These are phyloP conservation scores for Psittacula derbiana DNA, from an alignment of 2,797 vertebrate genomes.

Conservation along the genomic window DNA sequence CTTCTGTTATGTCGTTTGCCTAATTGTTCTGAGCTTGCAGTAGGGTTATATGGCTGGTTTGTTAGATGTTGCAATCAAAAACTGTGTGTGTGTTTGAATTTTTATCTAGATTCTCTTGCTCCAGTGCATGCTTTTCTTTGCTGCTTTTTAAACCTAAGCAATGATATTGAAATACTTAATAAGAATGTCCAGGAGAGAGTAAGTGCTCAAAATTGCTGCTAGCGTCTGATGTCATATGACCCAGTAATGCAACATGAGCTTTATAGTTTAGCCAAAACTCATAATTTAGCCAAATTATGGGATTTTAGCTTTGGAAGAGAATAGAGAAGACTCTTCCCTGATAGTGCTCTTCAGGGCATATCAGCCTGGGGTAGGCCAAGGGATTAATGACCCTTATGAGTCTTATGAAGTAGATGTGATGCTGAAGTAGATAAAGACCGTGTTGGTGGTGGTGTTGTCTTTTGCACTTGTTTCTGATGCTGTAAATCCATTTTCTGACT, in stretches of 20 bases:
- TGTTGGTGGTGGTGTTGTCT: background rate
- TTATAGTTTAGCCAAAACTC: background rate
- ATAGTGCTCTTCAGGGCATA: background rate
- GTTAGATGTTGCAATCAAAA: background rate
- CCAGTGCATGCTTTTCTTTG: background rate
- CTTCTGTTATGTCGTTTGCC: background rate
- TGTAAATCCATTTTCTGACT: background rate
- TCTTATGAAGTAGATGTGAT: background rate
- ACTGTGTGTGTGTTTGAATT: background rate
- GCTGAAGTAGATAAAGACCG: background rate
- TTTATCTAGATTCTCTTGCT: background rate
- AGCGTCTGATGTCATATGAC: background rate
- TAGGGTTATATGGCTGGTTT: background rate
- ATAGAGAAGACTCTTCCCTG: background rate
- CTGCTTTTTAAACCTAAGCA: background rate
- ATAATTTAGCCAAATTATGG: background rate
- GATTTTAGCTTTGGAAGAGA: background rate
- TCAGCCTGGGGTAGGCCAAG: background rate
- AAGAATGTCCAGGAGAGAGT: background rate
- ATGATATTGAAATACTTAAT: background rate
- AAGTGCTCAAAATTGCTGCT: background rate
- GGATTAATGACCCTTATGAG: background rate
- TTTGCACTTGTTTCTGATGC: background rate
- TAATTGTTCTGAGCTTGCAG: background rate
- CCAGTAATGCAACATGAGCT: fast-evolving